Evolutionary conservation across 2,888 invertebrate species (phyloP), one percentile per base, ranked within the genome.

Genomic region (Lochmaea capreae): DNA sequence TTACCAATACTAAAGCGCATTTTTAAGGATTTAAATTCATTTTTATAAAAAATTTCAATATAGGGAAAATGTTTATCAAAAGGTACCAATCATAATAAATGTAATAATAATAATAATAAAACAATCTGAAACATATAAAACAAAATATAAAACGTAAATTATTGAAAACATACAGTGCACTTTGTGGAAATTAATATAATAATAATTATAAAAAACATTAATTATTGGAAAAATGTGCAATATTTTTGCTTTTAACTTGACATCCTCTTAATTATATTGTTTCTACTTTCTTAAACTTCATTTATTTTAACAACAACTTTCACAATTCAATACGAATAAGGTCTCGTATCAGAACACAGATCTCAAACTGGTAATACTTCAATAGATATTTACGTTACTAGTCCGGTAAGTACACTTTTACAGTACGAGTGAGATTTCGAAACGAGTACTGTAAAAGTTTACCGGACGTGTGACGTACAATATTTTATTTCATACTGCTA

Each of bases 181-280:
- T 58, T 66, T 81, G 81, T 81, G 67, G 73, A 76, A 81, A 78
- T 59, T 62, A 81, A 79, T 67, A 67, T 79, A 79, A 81, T 58
- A 42, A 16, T 71, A 79, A 75, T 77, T 54, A 81, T 76, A 77
- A 73, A 49, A 72, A 67, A 75, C 74, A 61, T 75, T 52, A 78
- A 78, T 62, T 9, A 42, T 26, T 57, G 16, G 63, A 66, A 76
- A 78, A 76, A 74, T 71, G 67, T 69, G 73, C 72, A 72, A 73
- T 33, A 18, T 9, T 10, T 43, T 65, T 2, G 54, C 58, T 39
- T 12, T n/a, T 3, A 8, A 39, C 33, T 39, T 9, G 6, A 39
- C 9, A 39, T 39, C 8, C 5, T 39, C 9, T 39, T 9, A 39
- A 39, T 39, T 39, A 39, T 39, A 39, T 22, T n/a, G n/a, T n/a